Percentiles rank a stretch among this genome's conserved stretches.
These are phyloP conservation scores for Daphoenositta chrysoptera DNA, from an alignment of 2,113 vertebrate species.

Conservation along the genomic window DNA sequence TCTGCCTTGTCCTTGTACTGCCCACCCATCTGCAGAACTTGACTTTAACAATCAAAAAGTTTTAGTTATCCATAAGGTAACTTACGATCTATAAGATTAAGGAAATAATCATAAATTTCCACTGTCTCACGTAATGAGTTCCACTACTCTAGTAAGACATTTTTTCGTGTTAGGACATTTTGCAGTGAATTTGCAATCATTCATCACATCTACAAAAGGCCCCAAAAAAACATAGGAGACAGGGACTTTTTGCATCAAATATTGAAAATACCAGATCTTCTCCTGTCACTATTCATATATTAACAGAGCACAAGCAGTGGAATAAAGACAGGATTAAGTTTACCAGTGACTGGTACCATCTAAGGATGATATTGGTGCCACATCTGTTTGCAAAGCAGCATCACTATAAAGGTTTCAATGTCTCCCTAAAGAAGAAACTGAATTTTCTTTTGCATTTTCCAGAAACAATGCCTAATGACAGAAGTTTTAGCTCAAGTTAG, in stretches of 20 bases:
- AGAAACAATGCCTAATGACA: neutral
- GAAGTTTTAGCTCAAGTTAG: neutral
- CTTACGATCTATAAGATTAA: neutral
- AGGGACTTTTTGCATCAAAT: neutral
- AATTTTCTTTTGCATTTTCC: neutral
- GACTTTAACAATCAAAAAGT: neutral
- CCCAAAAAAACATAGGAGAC: neutral
- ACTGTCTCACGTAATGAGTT: neutral
- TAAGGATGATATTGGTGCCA: neutral
- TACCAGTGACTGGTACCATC: neutral
- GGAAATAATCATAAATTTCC: neutral
- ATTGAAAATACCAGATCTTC: neutral
- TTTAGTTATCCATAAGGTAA: neutral
- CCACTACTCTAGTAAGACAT: neutral
- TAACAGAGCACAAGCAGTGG: neutral
- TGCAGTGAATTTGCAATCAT: neutral
- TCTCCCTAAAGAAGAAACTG: neutral
- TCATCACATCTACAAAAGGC: neutral
- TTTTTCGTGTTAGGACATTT: neutral
- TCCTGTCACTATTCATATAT: neutral
- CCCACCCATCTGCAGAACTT: neutral
- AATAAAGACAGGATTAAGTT: neutral
- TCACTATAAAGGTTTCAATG: neutral
- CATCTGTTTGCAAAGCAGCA: neutral
- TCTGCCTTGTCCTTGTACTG: neutral